Evolutionary conservation across 2,797 vertebrate species (phyloP), one percentile per base, ranked within the genome.

Genomic region (Eleutherodactylus coqui): DNA sequence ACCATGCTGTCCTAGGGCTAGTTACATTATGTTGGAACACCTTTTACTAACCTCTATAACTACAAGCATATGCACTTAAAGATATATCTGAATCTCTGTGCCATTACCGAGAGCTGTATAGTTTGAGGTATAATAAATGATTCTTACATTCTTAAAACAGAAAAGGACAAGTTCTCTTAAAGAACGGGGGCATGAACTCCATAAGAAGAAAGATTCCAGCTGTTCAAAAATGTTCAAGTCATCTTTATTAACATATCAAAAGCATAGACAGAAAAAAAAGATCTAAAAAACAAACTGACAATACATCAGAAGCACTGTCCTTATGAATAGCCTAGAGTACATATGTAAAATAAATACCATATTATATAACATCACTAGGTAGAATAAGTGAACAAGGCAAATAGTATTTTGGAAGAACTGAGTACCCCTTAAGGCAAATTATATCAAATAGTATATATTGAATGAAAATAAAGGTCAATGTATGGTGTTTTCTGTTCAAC

Each of bases 271-370:
- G 64, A 55, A 81, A 81, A 70, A 36, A 69, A 69, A 41, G 43
- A 81, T 81, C 64, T 53, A 41, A 82, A 82, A n/a, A 70, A 69
- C 79, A 81, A 81, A 24, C 32, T 82, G 79, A 82, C 79, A 82
- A 82, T 70, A 82, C 47, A 82, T 72, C 64, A 82, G 47, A 82
- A 14, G 51, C 45, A 51, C 29, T 69, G 79, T 82, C 79, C 27
- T 49, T 9, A 21, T 51, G 41, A 82, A 82, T 70, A 70, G 62
- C 62, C 62, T 70, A 82, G 60, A 82, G 62, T 82, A 70, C n/a
- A 13, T 70, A 70, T n/a, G 47, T 70, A 51, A 38, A 82, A 82
- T 70, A 70, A 82, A 82, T 51, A 82, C 47, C 10, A 49, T 49
- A 81, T 51, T 70, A 70, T 67, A 67, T 38, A 70, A 49, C 41